A percentile compares a stretch with the other conserved stretches of the same genome.
Evolutionary conservation across 2,888 invertebrate species (phyloP).

Genomic region (Globia sparganii): DNA sequence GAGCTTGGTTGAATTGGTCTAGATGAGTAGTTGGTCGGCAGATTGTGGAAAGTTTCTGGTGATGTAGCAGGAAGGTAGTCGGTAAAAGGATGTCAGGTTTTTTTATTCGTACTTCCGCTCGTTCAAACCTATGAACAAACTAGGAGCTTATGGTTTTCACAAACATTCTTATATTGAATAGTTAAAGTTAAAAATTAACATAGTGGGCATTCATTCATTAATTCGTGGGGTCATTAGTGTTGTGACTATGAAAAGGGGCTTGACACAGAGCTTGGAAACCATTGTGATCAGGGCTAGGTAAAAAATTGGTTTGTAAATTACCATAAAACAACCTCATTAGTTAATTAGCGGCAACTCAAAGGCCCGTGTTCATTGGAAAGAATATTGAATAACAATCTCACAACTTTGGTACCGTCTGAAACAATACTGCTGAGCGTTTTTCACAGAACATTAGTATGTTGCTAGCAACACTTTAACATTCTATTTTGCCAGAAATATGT

Average conservation of each 20-base stretch:
- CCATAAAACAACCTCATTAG: conserved; percentile 4
- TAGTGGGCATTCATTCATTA: no score
- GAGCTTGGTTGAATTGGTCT: neutral
- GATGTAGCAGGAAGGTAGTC: neutral
- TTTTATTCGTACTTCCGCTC: neutral
- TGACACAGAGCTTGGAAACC: neutral
- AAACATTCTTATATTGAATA: neutral
- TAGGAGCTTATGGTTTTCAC: neutral
- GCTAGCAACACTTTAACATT: neutral
- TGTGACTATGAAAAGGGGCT: neutral
- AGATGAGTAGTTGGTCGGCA: neutral
- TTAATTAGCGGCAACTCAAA: conserved; percentile 3
- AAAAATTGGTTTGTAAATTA: conserved; percentile 12
- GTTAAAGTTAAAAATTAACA: neutral
- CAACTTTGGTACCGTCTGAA: neutral
- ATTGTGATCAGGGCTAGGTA: neutral
- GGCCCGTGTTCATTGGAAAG: neutral
- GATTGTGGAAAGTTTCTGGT: neutral
- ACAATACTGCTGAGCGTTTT: neutral
- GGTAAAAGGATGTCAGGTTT: neutral
- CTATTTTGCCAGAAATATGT: neutral
- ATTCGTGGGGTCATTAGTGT: neutral
- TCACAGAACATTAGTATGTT: neutral
- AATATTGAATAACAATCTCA: neutral
- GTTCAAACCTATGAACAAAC: no score